Conservation (phyloP, 2,113 vertebrate genomes). For the Tragelaphus imberbis region DNA sequence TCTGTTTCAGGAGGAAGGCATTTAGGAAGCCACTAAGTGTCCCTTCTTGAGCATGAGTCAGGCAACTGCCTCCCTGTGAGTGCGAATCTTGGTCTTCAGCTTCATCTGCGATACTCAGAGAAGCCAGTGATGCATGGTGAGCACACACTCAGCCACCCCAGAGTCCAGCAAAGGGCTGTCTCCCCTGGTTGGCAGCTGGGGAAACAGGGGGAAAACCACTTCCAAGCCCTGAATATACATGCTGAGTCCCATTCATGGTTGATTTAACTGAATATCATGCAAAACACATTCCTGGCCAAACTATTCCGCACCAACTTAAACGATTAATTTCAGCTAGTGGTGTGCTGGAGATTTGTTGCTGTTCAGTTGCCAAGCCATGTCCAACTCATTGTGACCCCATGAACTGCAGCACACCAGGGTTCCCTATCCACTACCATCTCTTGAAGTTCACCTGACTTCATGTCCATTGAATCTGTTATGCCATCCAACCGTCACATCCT, state of each 20-base stretch:
- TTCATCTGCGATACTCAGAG: neutral
- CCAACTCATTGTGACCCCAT: neutral
- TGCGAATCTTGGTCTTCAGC: neutral
- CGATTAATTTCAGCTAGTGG: neutral
- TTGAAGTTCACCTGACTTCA: neutral
- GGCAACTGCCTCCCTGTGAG: neutral
- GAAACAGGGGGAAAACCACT: neutral
- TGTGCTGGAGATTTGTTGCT: neutral
- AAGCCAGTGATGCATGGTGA: rapidly evolving
- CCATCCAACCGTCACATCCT: neutral
- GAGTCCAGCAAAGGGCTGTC: neutral
- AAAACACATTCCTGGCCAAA: neutral
- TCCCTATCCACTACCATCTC: neutral
- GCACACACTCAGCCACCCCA: neutral
- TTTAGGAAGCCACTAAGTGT: neutral
- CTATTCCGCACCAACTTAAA: neutral
- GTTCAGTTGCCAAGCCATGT: rapidly evolving
- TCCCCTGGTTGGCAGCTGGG: neutral
- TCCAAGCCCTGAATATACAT: neutral
- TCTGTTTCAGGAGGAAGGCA: neutral
- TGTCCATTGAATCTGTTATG: neutral
- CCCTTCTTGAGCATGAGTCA: neutral
- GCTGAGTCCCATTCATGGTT: neutral
- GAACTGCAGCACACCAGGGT: neutral
- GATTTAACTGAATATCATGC: neutral